These are phyloP conservation scores for Cancer borealis DNA, from an alignment of 2,888 invertebrate genomes.

Conservation along the genomic window DNA sequence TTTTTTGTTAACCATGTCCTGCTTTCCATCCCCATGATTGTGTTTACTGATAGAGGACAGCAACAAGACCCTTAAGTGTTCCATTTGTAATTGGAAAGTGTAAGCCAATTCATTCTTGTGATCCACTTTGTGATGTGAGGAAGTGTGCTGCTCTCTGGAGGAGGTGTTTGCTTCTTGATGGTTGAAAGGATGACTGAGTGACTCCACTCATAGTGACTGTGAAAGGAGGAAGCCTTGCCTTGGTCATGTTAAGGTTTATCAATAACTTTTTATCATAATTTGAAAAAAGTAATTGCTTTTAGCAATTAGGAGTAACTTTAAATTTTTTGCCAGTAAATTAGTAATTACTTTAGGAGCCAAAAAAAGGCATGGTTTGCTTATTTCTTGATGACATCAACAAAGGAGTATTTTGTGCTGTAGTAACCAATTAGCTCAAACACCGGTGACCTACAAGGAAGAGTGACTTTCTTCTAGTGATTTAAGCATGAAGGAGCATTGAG, in stretches of 20 bases:
- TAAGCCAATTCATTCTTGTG: background rate
- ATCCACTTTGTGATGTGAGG: conserved; percentile 4
- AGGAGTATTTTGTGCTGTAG: background rate
- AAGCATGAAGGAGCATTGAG: background rate
- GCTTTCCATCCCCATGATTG: background rate
- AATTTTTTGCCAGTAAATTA: background rate
- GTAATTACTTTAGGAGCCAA: background rate
- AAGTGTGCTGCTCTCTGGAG: background rate
- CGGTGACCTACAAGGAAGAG: background rate
- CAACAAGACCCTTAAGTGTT: conserved; percentile 4
- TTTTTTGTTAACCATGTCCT: background rate
- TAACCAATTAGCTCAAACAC: background rate
- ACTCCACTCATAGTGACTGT: background rate
- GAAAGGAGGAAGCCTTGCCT: background rate
- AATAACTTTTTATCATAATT: background rate
- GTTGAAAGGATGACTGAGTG: background rate
- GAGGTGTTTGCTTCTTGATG: background rate
- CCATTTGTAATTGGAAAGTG: background rate
- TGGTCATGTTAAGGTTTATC: too few relatives aligned
- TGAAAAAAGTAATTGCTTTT: background rate
- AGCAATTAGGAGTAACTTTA: background rate
- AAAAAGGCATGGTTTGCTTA: background rate
- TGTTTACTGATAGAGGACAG: background rate
- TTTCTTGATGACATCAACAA: background rate
- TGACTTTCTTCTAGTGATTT: background rate